phyloP scores from a whole-genome alignment of 2,113 vertebrate species.

The Lepus europaeus region DNA sequence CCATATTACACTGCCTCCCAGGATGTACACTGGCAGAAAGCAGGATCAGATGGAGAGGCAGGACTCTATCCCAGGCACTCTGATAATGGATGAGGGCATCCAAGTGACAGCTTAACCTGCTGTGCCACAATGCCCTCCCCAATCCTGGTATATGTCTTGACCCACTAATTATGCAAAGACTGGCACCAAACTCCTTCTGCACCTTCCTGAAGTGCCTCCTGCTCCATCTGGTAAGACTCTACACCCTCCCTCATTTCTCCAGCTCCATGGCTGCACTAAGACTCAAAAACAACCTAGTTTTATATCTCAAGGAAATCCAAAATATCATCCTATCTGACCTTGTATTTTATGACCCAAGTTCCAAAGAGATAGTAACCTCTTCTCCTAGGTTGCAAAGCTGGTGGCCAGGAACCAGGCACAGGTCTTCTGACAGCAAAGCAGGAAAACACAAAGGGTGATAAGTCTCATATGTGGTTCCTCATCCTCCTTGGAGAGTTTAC shows the following conservation, averaged over 20 bases:
- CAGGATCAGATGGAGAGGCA: too few relatives aligned
- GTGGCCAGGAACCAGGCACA: neutral
- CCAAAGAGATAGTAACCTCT: neutral
- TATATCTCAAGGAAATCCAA: constrained; percentile 30
- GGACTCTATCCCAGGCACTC: too few relatives aligned
- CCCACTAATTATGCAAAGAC: accelerated
- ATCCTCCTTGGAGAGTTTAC: neutral
- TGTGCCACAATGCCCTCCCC: too few relatives aligned
- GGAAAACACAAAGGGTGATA: neutral
- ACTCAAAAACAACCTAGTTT: neutral
- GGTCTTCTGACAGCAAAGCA: neutral
- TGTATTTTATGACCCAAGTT: constrained; percentile 1
- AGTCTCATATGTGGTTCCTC: neutral
- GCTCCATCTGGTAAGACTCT: neutral
- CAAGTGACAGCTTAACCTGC: too few relatives aligned
- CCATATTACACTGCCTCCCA: too few relatives aligned
- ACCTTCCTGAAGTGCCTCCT: neutral
- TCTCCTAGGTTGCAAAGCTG: constrained; percentile 24
- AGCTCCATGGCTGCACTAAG: neutral
- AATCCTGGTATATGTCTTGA: neutral
- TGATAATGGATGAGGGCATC: too few relatives aligned
- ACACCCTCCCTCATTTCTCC: neutral
- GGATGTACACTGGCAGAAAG: too few relatives aligned
- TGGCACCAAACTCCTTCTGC: neutral
- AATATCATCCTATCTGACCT: constrained; percentile 35